Base-by-base conservation (phyloP, 2,888 invertebrate species). In the Andrena camellia region DNA sequence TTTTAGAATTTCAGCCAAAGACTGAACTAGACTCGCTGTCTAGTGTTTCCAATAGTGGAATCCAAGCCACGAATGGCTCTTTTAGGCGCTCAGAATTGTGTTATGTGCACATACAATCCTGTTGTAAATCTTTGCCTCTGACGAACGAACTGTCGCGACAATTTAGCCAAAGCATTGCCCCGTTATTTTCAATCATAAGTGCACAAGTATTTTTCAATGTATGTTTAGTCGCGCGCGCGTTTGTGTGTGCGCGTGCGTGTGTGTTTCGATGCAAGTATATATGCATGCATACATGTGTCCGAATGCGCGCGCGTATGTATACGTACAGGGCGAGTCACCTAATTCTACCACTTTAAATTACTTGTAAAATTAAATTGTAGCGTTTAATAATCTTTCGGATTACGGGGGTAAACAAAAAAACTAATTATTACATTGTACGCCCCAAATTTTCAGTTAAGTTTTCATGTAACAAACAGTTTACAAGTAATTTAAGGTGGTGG, bases 91-190 rank as follows among this genome's bases (percentile, higher is more conserved):
- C n/a, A 52, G 20, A 20, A 17, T 52, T 52, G 52, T 20, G 20
- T 10, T 48, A 3, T 13, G 23, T n/a, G 20, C 1, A n/a, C n/a
- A 2, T n/a, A 6, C n/a, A 31, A 63, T 33, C 17, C 68, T 48
- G 68, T 57, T 29, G 68, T 35, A 69, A 76, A 76, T 77, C 50
- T 79, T 70, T 79, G 57, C 69, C 50, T 69, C 59, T 50, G 54
- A 29, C 26, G 33, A 35, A 23, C 33, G 17, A 74, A 35, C 33
- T 31, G 54, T 52, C 52, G 26, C 35, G 76, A 76, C 57, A 64
- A 63, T 59, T 63, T 59, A 64, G 48, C 50, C 59, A 63, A 76
- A 76, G 48, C 76, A 69, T 66, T 78, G 60, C 48, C 74, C 35
- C 50, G 42, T 67, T n/a, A 42, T 60, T 74, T 67, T 31, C 29